These are phyloP conservation scores for Cataglyphis livida DNA, from an alignment of 2,888 invertebrate genomes.

Conservation along the genomic window DNA sequence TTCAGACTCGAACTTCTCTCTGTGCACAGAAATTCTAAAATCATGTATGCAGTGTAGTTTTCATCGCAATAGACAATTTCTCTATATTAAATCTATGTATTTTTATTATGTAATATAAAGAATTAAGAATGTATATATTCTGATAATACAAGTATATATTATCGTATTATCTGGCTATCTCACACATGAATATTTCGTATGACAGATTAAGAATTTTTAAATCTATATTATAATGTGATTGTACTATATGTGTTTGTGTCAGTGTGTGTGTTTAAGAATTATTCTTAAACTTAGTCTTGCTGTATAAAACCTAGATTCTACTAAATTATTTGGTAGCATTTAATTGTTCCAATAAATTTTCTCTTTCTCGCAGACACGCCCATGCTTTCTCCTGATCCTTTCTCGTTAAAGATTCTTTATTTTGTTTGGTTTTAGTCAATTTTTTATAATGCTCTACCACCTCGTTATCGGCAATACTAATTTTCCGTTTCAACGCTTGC, in stretches of 20 bases:
- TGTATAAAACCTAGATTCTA: constrained; percentile 74
- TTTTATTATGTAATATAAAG: background rate
- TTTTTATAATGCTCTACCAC: constrained; percentile 94
- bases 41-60: constrained; percentile 5
- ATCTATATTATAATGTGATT: background rate
- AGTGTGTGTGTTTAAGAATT: background rate
- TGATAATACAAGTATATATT: background rate
- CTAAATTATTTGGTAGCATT: constrained; percentile 82
- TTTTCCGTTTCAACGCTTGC: constrained; percentile 92
- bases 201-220: background rate
- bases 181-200: background rate
- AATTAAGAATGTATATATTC: background rate
- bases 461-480: constrained; percentile 91
- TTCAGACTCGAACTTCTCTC: background rate
- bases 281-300: constrained; percentile 22
- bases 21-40: background rate
- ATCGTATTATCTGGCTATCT: background rate
- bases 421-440: constrained; percentile 92
- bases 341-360: constrained; percentile 82
- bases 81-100: background rate
- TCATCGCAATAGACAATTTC: background rate
- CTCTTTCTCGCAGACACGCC: constrained; percentile 84
- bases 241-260: background rate
- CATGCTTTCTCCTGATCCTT: constrained; percentile 94
- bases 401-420: constrained; percentile 92